phyloP scores from a whole-genome alignment of 2,888 invertebrate genomes.

The Lithophane leautieri region DNA sequence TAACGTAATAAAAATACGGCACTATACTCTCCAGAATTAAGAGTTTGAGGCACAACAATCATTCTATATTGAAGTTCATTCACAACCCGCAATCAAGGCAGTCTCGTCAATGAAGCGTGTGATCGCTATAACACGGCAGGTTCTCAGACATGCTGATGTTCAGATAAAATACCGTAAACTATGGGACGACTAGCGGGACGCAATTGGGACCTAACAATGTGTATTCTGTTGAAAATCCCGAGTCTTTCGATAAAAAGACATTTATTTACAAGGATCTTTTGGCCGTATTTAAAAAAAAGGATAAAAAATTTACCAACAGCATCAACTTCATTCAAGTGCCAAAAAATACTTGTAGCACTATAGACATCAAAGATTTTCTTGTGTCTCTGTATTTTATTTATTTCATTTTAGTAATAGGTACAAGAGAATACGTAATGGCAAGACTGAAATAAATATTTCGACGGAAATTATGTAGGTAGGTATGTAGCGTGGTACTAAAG shows the following conservation, averaged over 20 bases:
- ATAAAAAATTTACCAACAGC: too few relatives aligned
- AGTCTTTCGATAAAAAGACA: not conserved
- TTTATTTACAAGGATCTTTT: not conserved
- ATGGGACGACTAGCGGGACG: slow-evolving; percentile 60
- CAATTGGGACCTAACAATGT: slow-evolving; percentile 57
- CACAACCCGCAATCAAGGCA: slow-evolving; percentile 24
- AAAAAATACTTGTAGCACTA: not conserved
- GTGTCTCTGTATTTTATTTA: not conserved
- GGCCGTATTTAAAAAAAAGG: too few relatives aligned
- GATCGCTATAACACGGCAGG: slow-evolving; percentile 53
- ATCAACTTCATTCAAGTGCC: not conserved
- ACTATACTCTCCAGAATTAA: not conserved
- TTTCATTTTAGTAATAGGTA: not conserved
- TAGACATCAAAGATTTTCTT: not conserved
- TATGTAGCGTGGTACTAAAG: not conserved
- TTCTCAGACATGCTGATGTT: slow-evolving; percentile 65
- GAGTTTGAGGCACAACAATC: slow-evolving; percentile 4
- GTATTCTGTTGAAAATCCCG: slow-evolving; percentile 4
- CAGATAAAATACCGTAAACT: slow-evolving; percentile 71
- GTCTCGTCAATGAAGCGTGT: slow-evolving; percentile 60
- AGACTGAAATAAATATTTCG: not conserved
- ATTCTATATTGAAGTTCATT: slow-evolving; percentile 32
- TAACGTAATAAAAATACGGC: not conserved
- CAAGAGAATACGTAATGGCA: not conserved
- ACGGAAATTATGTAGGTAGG: not conserved